Percentiles rank a stretch among this genome's conserved stretches.
Conservation (phyloP, 2,113 vertebrate species). For the Ascaphus truei region DNA sequence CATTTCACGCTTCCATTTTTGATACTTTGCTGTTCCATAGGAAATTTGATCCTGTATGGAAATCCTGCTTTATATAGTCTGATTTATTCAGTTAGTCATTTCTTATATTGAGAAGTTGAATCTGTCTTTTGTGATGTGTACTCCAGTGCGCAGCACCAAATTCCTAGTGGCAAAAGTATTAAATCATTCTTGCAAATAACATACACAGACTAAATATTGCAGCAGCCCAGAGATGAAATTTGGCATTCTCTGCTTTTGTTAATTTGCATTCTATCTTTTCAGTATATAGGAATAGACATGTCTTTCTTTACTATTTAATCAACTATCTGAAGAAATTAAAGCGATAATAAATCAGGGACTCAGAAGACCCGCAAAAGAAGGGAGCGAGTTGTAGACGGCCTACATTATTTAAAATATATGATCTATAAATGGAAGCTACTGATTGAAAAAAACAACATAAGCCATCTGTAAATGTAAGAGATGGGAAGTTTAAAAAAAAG, state of each 20-base stretch:
- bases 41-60: constrained; percentile 2
- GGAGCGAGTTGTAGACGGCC: constrained; percentile 3
- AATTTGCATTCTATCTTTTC: constrained; percentile 34
- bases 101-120: constrained; percentile 15
- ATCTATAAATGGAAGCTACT: constrained; percentile 23
- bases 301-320: constrained; percentile 43
- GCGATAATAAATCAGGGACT: constrained; percentile 20
- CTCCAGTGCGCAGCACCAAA: constrained; percentile 16
- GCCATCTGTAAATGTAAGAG: no score
- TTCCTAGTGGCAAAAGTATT: background rate
- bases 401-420: constrained; percentile 35
- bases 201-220: background rate
- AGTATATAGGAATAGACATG: constrained; percentile 31
- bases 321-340: constrained; percentile 34
- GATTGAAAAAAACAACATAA: no score
- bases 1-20: constrained; percentile 8
- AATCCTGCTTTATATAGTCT: constrained; percentile 28
- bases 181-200: constrained; percentile 21
- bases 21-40: constrained; percentile 14
- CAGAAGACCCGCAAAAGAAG: constrained; percentile 35
- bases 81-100: constrained; percentile 29
- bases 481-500: no score
- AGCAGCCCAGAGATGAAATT: constrained; percentile 37
- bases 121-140: constrained; percentile 32
- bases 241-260: constrained; percentile 31